A percentile compares a stretch with the other conserved stretches of the same genome.
phyloP scores from a whole-genome alignment of 2,113 vertebrate species.

The Damaliscus lunatus region DNA sequence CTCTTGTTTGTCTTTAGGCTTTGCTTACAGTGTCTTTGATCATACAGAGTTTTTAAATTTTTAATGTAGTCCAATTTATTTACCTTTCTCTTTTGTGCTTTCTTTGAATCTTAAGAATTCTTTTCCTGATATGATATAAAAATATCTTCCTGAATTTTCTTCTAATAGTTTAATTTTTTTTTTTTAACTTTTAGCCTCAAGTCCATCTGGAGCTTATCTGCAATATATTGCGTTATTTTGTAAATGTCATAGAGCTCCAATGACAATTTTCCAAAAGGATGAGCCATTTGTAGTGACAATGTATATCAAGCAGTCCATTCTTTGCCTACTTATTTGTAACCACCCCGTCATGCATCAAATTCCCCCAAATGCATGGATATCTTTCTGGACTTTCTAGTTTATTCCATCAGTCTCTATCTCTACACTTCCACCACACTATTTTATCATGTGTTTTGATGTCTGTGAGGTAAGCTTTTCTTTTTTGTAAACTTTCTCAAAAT shows the following conservation, averaged over 20 bases:
- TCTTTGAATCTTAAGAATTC: neutral
- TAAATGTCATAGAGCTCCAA: neutral
- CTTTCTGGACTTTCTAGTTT: slow-evolving; percentile 8
- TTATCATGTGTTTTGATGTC: neutral
- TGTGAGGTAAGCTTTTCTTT: neutral
- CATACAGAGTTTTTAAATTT: neutral
- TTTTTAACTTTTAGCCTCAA: neutral
- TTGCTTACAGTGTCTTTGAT: neutral
- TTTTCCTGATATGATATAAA: neutral
- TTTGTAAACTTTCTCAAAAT: neutral
- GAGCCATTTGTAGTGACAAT: neutral
- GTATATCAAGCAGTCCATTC: neutral
- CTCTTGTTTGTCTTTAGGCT: neutral
- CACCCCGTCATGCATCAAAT: neutral
- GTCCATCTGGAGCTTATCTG: neutral
- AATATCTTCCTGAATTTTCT: neutral
- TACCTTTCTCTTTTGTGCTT: neutral
- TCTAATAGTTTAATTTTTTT: neutral
- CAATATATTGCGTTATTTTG: neutral
- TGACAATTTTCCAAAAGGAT: neutral
- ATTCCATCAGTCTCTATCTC: neutral
- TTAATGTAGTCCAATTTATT: neutral
- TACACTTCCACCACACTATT: neutral
- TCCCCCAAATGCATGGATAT: neutral
- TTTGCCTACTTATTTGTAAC: neutral